A percentile compares a stretch with the other conserved stretches of the same genome.
phyloP scores from a whole-genome alignment of 2,888 invertebrate species.

The Cecidostiba fungosa region DNA sequence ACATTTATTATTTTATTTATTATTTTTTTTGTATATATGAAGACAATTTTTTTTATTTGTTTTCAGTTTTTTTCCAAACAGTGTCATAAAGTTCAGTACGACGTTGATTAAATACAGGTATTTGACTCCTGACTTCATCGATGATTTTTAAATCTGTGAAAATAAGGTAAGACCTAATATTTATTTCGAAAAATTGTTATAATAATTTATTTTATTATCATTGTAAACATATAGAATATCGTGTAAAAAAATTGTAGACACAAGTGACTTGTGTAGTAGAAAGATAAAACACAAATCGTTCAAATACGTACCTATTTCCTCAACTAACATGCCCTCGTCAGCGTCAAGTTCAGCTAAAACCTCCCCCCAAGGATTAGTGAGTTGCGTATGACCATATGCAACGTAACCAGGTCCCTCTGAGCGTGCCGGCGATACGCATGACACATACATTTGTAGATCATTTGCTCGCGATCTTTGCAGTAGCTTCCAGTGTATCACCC shows the following conservation, averaged over 20 bases:
- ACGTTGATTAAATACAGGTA: slow-evolving; percentile 89
- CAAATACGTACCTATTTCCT: slow-evolving; percentile 87
- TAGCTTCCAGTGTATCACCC: slow-evolving; percentile 96
- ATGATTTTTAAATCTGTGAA: slow-evolving; percentile 87
- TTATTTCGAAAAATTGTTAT: background rate
- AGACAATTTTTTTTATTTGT: background rate
- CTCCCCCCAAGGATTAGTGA: slow-evolving; percentile 92
- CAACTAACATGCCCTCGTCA: slow-evolving; percentile 86
- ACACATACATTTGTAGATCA: slow-evolving; percentile 95
- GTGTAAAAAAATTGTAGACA: too few species aligned
- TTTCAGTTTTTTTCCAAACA: slow-evolving; percentile 68
- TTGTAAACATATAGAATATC: too few species aligned
- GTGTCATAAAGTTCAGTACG: slow-evolving; percentile 81
- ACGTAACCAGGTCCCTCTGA: slow-evolving; percentile 87
- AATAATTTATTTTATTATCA: too few species aligned
- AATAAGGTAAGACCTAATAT: slow-evolving; percentile 43
- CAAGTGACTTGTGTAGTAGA: too few species aligned
- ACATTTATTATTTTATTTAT: background rate
- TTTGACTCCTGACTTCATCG: slow-evolving; percentile 90
- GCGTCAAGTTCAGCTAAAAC: slow-evolving; percentile 87
- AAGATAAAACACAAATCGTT: background rate
- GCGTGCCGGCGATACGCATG: slow-evolving; percentile 91
- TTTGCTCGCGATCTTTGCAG: slow-evolving; percentile 90
- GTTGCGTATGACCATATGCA: slow-evolving; percentile 93
- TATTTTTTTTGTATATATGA: background rate